These are phyloP conservation scores for Drosophila histrio DNA, from an alignment of 2,888 invertebrate species.

Conservation along the genomic window DNA sequence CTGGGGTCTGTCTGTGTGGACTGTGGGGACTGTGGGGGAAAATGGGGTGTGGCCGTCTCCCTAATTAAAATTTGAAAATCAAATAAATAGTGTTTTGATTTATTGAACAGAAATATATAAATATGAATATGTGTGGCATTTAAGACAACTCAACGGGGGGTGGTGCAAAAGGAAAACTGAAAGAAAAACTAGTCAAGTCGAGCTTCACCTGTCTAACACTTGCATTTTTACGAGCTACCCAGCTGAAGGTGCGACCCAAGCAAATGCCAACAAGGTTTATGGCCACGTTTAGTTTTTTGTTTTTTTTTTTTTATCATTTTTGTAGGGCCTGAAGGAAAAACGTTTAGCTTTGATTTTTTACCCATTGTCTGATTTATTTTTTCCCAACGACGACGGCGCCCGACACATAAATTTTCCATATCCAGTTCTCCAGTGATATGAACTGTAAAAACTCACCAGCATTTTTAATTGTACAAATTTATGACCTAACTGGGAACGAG, in stretches of 20 bases:
- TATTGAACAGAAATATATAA: slow-evolving; percentile 52
- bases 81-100: slow-evolving; percentile 61
- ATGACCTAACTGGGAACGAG: slow-evolving; percentile 45
- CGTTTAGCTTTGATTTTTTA: slow-evolving; percentile 52
- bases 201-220: slow-evolving; percentile 64
- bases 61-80: slow-evolving; percentile 75
- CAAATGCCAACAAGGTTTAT: slow-evolving; percentile 38
- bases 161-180: not conserved
- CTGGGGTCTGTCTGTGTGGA: slow-evolving; percentile 1
- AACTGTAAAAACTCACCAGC: slow-evolving; percentile 74
- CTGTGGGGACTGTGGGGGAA: not conserved
- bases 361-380: slow-evolving; percentile 68
- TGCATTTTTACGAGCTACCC: slow-evolving; percentile 47
- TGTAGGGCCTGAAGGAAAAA: slow-evolving; percentile 40
- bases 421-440: slow-evolving; percentile 30
- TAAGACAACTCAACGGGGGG: slow-evolving; percentile 30
- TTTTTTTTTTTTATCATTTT: not conserved
- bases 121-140: slow-evolving; percentile 59
- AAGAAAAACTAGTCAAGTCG: not conserved
- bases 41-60: slow-evolving; percentile 30
- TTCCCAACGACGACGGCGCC: slow-evolving; percentile 17
- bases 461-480: slow-evolving; percentile 78
- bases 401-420: slow-evolving; percentile 59
- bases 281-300: slow-evolving; percentile 1
- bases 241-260: slow-evolving; percentile 37